Conservation (phyloP, 2,888 invertebrate genomes). For the Euplagia quadripunctaria region DNA sequence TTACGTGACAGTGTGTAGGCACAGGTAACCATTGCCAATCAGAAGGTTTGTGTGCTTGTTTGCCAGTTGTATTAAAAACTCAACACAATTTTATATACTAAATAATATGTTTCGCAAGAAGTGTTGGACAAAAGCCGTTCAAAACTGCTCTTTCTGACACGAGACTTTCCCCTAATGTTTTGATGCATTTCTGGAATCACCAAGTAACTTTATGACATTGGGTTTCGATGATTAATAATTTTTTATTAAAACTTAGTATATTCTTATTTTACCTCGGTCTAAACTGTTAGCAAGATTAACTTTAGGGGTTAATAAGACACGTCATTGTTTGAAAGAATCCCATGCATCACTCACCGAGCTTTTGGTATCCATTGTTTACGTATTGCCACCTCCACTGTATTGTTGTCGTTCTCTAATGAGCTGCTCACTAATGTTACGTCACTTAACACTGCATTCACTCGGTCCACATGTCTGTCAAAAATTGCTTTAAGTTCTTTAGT, state of each 20-base stretch:
- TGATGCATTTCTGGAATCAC: too few relatives aligned
- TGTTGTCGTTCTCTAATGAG: slow-evolving; percentile 62
- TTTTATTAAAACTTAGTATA: neutral
- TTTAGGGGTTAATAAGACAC: slow-evolving; percentile 33
- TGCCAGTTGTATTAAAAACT: neutral
- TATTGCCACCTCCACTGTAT: slow-evolving; percentile 66
- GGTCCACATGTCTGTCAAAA: slow-evolving; percentile 79
- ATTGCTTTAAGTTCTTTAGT: slow-evolving; percentile 67
- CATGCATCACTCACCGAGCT: slow-evolving; percentile 77
- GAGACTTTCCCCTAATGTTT: neutral
- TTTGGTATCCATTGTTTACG: slow-evolving; percentile 81
- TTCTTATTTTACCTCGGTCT: slow-evolving; percentile 1
- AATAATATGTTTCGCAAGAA: neutral
- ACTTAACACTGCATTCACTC: slow-evolving; percentile 85
- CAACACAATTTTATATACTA: neutral
- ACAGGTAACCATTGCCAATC: too few relatives aligned
- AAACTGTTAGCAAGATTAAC: slow-evolving; percentile 16
- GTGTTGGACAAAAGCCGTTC: neutral
- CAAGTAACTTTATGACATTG: neutral
- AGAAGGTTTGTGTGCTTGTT: neutral
- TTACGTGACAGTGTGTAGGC: neutral
- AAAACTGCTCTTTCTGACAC: too few relatives aligned
- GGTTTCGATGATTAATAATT: neutral
- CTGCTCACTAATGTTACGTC: slow-evolving; percentile 79
- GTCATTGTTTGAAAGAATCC: slow-evolving; percentile 54